These are phyloP conservation scores for Colletes latitarsis DNA, from an alignment of 1,140 invertebrate genomes.

Conservation along the genomic window DNA sequence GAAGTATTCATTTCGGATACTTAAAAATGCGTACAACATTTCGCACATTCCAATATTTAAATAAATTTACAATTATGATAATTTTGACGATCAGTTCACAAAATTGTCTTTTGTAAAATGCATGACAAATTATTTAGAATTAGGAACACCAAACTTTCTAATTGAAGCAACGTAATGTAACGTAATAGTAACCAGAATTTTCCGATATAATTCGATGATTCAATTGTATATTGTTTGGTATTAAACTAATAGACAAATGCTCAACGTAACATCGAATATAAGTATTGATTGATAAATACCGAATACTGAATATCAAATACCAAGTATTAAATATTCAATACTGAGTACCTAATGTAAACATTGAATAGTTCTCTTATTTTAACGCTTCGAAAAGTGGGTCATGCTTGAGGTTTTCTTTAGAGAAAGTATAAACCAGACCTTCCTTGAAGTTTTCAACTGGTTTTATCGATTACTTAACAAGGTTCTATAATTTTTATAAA, in stretches of 20 bases:
- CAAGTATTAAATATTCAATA: neutral
- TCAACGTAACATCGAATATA: too few species aligned
- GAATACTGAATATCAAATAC: neutral
- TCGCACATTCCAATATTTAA: too few species aligned
- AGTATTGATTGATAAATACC: too few species aligned
- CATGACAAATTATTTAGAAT: neutral
- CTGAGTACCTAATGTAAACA: neutral
- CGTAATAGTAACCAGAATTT: conserved; percentile 14
- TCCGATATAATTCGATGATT: neutral
- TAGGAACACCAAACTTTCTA: conserved; percentile 21
- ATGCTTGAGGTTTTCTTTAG: too few species aligned
- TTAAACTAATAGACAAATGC: neutral
- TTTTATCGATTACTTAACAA: too few species aligned
- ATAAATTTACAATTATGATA: neutral
- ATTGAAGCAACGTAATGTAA: conserved; percentile 17
- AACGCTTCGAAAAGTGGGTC: too few species aligned
- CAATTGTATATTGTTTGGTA: neutral
- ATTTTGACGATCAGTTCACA: neutral
- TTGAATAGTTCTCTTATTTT: too few species aligned
- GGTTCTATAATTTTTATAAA: too few species aligned
- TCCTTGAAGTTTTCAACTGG: too few species aligned
- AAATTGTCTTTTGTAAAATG: neutral
- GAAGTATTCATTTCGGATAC: too few species aligned
- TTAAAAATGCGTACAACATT: too few species aligned
- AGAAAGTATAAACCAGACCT: too few species aligned